Conservation (phyloP, 1,140 invertebrate genomes). For the Antheraea pernyi region DNA sequence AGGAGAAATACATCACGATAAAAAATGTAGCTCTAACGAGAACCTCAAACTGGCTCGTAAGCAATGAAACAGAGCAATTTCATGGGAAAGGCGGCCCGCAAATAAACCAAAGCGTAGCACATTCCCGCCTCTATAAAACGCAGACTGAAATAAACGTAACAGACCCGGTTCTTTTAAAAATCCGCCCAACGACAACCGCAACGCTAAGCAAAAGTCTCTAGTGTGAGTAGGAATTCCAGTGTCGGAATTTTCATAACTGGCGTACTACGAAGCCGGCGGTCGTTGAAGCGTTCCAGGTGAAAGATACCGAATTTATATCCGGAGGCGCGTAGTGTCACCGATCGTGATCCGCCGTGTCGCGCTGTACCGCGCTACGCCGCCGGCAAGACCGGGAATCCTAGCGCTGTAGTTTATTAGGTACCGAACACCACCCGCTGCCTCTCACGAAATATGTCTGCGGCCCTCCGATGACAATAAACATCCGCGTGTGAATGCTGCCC, state of each 20-base stretch:
- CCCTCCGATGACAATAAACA: slow-evolving; percentile 41
- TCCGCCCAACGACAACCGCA: slow-evolving; percentile 61
- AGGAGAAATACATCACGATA: slow-evolving; percentile 58
- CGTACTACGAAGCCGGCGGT: slow-evolving; percentile 39
- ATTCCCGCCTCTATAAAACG: slow-evolving; percentile 71
- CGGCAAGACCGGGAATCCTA: slow-evolving; percentile 30
- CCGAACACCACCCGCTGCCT: slow-evolving; percentile 27
- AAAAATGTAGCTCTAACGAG: slow-evolving; percentile 64
- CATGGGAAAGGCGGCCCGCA: slow-evolving; percentile 66
- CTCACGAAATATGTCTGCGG: slow-evolving; percentile 45
- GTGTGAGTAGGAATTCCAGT: slow-evolving; percentile 64
- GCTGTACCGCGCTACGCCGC: slow-evolving; percentile 19
- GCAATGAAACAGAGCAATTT: slow-evolving; percentile 74
- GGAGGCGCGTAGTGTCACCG: slow-evolving; percentile 42
- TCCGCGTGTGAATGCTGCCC: slow-evolving; percentile 33
- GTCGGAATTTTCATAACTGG: slow-evolving; percentile 74
- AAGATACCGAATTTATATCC: slow-evolving; percentile 57
- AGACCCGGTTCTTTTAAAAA: slow-evolving; percentile 66
- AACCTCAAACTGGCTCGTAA: slow-evolving; percentile 66
- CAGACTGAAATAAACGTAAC: slow-evolving; percentile 70
- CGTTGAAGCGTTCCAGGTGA: slow-evolving; percentile 52
- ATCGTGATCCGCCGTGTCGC: slow-evolving; percentile 37
- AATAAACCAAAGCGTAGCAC: slow-evolving; percentile 70
- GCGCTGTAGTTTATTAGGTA: slow-evolving; percentile 49
- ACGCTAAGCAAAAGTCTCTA: slow-evolving; percentile 67